phyloP scores from a whole-genome alignment of 2,797 vertebrate genomes.

The Peromyscus eremicus region DNA sequence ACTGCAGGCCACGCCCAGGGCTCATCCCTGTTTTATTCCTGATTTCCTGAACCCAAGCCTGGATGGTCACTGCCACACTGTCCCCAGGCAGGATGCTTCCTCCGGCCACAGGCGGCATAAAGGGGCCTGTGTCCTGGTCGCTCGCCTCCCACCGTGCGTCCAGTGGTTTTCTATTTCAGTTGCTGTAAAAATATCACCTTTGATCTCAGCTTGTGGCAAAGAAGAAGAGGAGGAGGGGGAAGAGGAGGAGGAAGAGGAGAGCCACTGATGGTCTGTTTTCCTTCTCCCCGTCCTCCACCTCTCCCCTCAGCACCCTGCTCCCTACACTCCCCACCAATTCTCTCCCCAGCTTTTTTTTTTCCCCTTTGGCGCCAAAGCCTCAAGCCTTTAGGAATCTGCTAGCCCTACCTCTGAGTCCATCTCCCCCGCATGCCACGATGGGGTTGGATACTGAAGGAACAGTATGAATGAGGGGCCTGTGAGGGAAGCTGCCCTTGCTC shows the following conservation, averaged over 20 bases:
- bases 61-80: slow-evolving; percentile 57
- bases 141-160: slow-evolving; percentile 66
- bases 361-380: neutral
- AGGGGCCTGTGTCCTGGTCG: slow-evolving; percentile 68
- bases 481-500: neutral
- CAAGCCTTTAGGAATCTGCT: neutral
- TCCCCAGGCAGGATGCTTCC: slow-evolving; percentile 44
- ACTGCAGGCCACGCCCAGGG: neutral
- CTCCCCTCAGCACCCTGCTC: neutral
- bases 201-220: slow-evolving; percentile 79
- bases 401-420: neutral
- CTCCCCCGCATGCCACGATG: neutral
- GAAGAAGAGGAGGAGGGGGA: slow-evolving; percentile 48
- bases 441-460: neutral
- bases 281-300: neutral
- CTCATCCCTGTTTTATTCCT: neutral
- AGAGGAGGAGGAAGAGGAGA: neutral
- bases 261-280: slow-evolving; percentile 69
- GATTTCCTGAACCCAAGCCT: slow-evolving; percentile 8
- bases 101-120: slow-evolving; percentile 66
- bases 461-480: neutral
- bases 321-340: neutral
- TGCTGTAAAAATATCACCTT: slow-evolving; percentile 84
- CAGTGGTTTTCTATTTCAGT: slow-evolving; percentile 78
- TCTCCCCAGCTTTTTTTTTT: neutral